phyloP scores from a whole-genome alignment of 1,140 invertebrate species.

The Hypothenemus hampei region DNA sequence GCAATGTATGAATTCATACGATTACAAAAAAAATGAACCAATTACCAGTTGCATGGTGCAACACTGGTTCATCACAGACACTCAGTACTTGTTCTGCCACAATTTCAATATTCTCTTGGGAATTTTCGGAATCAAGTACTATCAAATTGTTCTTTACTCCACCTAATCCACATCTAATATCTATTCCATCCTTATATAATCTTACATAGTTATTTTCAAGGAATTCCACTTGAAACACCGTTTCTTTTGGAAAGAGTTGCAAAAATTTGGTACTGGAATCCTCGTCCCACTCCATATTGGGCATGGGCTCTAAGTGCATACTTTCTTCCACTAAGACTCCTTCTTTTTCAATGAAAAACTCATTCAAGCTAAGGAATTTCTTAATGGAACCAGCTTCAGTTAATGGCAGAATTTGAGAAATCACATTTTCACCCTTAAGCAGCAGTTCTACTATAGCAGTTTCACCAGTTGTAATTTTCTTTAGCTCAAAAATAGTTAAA shows the following conservation, averaged over 20 bases:
- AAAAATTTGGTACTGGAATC: conserved; percentile 57
- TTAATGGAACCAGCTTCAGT: conserved; percentile 42
- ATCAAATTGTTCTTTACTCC: conserved; percentile 31
- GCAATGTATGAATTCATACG: too few species aligned
- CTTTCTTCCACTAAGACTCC: conserved; percentile 53
- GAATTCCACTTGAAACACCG: conserved; percentile 36
- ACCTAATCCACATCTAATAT: conserved; percentile 33
- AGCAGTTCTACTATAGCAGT: conserved; percentile 60
- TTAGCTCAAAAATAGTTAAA: conserved; percentile 58
- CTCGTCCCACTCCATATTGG: conserved; percentile 55
- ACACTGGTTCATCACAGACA: too few species aligned
- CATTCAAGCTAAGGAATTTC: conserved; percentile 37
- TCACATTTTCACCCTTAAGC: conserved; percentile 56
- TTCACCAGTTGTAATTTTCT: conserved; percentile 59
- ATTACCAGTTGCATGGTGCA: too few species aligned
- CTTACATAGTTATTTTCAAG: conserved; percentile 30
- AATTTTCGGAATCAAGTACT: too few species aligned
- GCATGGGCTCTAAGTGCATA: conserved; percentile 55
- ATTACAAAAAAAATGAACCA: too few species aligned
- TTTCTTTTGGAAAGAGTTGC: conserved; percentile 51
- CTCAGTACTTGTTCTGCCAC: too few species aligned
- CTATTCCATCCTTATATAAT: conserved; percentile 34
- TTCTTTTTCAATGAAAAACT: conserved; percentile 42
- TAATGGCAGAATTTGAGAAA: conserved; percentile 49
- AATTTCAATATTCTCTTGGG: too few species aligned